A percentile compares a stretch with the other conserved stretches of the same genome.
Evolutionary conservation across 2,797 vertebrate genomes (phyloP).

Genomic region (Petrocephalus schoutedeni): DNA sequence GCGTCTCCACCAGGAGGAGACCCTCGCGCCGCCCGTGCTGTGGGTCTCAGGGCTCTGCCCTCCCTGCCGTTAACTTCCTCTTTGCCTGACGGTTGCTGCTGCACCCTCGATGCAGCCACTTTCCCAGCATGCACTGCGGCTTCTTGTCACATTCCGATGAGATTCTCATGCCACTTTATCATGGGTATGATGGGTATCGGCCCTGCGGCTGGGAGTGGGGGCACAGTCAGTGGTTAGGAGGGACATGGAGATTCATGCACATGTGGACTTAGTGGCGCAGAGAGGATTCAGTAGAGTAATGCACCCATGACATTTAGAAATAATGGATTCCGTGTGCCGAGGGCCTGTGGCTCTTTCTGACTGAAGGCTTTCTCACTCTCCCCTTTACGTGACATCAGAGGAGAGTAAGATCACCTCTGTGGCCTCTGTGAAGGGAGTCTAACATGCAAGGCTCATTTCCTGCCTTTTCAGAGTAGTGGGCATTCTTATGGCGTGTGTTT

Average conservation of each 20-base stretch:
- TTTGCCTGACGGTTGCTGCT: not conserved
- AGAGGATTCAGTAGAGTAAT: not conserved
- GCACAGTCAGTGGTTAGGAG: not conserved
- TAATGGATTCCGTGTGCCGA: not conserved
- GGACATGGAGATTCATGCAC: not conserved
- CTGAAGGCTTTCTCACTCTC: not conserved
- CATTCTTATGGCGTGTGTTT: not conserved
- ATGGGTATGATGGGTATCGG: not conserved
- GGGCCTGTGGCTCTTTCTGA: not conserved
- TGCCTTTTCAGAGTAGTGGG: not conserved
- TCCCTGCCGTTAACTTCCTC: not conserved
- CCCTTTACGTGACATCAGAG: not conserved
- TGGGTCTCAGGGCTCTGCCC: slow-evolving; percentile 43
- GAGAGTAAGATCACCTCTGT: not conserved
- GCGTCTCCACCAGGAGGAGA: slow-evolving; percentile 90
- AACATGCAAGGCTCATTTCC: not conserved
- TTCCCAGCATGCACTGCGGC: not conserved
- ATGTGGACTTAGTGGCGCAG: not conserved
- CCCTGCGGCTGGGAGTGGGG: not conserved
- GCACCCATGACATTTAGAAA: slow-evolving; percentile 13
- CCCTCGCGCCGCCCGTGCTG: slow-evolving; percentile 78
- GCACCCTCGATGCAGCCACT: not conserved
- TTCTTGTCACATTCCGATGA: not conserved
- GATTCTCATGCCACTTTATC: not conserved
- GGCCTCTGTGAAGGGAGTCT: not conserved